These are phyloP conservation scores for Benitochromis conjunctus DNA, from an alignment of 2,113 vertebrate species.

Conservation along the genomic window DNA sequence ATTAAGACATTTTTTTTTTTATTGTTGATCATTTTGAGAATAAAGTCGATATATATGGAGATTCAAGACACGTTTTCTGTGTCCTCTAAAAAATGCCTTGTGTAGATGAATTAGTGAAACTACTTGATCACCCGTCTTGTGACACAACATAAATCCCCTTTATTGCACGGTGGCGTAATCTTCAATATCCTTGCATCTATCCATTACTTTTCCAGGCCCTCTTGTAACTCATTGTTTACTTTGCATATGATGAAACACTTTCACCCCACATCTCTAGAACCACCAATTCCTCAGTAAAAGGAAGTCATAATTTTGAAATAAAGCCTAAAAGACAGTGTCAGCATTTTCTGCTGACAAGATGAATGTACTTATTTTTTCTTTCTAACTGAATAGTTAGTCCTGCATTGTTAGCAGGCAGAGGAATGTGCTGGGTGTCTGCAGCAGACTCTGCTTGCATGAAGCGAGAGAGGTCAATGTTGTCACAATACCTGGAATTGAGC, in stretches of 20 bases:
- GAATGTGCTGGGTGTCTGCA: no score
- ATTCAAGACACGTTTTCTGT: no score
- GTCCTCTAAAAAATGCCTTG: neutral
- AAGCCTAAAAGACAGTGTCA: neutral
- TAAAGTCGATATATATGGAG: no score
- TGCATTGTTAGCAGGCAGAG: no score
- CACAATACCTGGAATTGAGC: no score
- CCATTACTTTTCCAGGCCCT: neutral
- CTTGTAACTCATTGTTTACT: neutral
- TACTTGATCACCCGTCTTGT: neutral
- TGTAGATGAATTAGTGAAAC: neutral
- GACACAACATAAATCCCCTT: neutral
- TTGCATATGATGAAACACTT: neutral
- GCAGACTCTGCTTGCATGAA: no score
- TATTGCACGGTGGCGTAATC: neutral
- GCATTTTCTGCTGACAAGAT: neutral
- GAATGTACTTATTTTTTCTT: neutral
- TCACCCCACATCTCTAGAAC: neutral
- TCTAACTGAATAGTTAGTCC: neutral
- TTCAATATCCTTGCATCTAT: neutral
- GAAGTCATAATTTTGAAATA: rapidly evolving
- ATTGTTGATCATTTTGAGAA: no score
- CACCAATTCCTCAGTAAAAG: neutral
- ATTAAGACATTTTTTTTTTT: no score
- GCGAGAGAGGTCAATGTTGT: no score